These are phyloP conservation scores for Lordiphosa clarofinis DNA, from an alignment of 1,140 invertebrate genomes.

Conservation along the genomic window DNA sequence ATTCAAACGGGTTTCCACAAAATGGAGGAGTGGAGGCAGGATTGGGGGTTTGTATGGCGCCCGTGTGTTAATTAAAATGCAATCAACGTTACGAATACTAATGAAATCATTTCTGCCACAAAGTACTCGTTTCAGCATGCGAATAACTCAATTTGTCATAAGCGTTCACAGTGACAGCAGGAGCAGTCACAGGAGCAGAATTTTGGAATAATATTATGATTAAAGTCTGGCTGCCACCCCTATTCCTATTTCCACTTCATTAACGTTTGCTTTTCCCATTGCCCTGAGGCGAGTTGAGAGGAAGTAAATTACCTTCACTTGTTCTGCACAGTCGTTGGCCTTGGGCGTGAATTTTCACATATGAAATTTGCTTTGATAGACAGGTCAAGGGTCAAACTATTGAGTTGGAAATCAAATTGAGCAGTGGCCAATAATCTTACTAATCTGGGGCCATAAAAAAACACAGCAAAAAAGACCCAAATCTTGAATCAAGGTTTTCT, in stretches of 20 bases:
- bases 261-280: constrained; percentile 30
- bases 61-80: constrained; percentile 15
- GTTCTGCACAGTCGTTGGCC: constrained; percentile 39
- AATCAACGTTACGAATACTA: constrained; percentile 15
- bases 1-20: not conserved
- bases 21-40: not conserved
- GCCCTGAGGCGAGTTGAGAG: constrained; percentile 26
- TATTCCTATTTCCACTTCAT: constrained; percentile 36
- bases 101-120: constrained; percentile 6
- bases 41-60: constrained; percentile 2
- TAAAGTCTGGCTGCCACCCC: constrained; percentile 2
- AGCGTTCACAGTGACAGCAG: constrained; percentile 3
- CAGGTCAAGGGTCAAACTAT: constrained; percentile 53
- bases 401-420: constrained; percentile 44
- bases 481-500: constrained; percentile 14
- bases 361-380: constrained; percentile 15
- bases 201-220: constrained; percentile 5
- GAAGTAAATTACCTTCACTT: constrained; percentile 63
- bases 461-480: too few species aligned
- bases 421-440: constrained; percentile 18
- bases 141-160: constrained; percentile 17
- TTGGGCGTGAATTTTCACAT: constrained; percentile 9
- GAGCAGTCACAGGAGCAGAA: constrained; percentile 1
- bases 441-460: constrained; percentile 24
- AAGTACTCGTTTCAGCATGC: constrained; percentile 1